Base-by-base conservation (phyloP, 2,113 vertebrate species). In the Dendropsophus ebraccatus region DNA sequence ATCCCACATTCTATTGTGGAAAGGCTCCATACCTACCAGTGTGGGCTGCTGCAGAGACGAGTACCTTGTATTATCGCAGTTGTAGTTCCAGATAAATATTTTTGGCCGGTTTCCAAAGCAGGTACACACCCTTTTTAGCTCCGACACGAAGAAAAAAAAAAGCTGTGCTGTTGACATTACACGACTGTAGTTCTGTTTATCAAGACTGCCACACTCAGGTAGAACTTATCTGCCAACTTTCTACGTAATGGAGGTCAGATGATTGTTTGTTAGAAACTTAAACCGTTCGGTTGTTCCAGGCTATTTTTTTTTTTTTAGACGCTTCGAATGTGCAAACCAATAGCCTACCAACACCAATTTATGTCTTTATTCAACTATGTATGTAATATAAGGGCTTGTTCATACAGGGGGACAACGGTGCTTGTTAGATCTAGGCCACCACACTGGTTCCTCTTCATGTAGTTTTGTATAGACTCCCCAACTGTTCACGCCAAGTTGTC, bases 61-160 rank as follows among this genome's bases (percentile, higher is more conserved):
- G 41, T 2, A 49, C 37, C 47, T 30, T 28, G 47, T 16, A 52
- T 76, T 76, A 76, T 76, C n/a, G 12, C 45, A 16, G 1, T 49
- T 75, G 45, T 45, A 25, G 35, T 23, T 37, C 23, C 21, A 74
- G 41, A 75, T 75, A 75, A 47, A 49, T 75, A 75, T 49, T 28
- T 50, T 30, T 76, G 73, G 73, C 1, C 3, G n/a, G 5, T 30
- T 52, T 76, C 45, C 47, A 76, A 52, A 25, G 37, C 25, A 50
- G 73, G 73, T 49, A 76, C 73, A 76, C 73, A 76, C 73, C 73
- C 73, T 76, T 8, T 16, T 49, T 16, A n/a, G 4, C 47, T 52
- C 45, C 25, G 5, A 50, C 73, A 8, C 25, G 4, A 17, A 69
- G 12, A 17, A 69, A 28, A 21, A 67, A 73, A 47, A 16, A 16